Base-by-base conservation (phyloP, 1,140 invertebrate species). In the Drosophila fuyamai region DNA sequence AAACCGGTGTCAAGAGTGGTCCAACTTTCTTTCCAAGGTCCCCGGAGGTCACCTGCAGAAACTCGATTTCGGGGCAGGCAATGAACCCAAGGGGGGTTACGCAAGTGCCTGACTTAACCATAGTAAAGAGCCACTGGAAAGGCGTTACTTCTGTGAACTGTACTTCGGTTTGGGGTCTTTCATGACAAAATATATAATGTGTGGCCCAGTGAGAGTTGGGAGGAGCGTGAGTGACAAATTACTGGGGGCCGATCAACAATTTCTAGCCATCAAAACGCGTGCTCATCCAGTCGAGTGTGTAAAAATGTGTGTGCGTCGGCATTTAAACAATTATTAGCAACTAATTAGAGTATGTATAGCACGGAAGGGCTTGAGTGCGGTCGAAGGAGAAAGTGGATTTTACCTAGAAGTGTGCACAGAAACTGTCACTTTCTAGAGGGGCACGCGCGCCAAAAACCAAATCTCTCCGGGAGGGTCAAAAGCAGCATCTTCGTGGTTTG, bases 171-270 rank as follows among this genome's bases (percentile, higher is more conserved):
- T 16, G 16, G 18, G 63, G 16, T 48, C 16, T 41, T 36, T 56
- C n/a, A 41, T 56, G 66, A 43, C 36, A 16, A 8, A 44, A 23
- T 50, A 32, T 50, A 0, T 35, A 10, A 1, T 35, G n/a, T 36
- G 2, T 8, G 9, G 14, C 41, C 29, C 40, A 63, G 74, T 81
- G 78, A 67, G 67, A 82, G 74, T 81, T 72, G 60, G 13, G 61
- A 48, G 23, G 74, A 60, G 70, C 84, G 84, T 89, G 84, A 89
- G 74, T 84, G 53, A 63, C 84, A 81, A 76, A 89, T 85, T 85
- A 80, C 58, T 51, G 23, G 53, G 14, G 12, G 3, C 18, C 40
- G 51, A 41, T 72, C 18, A 54, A 47, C 27, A 56, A 32, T 58
- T 67, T 65, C 18, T 72, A 78, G 61, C 29, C 61, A 14, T 36